A percentile compares a stretch with the other conserved stretches of the same genome.
Evolutionary conservation across 2,888 invertebrate genomes (phyloP).

Genomic region (Phortica magna): DNA sequence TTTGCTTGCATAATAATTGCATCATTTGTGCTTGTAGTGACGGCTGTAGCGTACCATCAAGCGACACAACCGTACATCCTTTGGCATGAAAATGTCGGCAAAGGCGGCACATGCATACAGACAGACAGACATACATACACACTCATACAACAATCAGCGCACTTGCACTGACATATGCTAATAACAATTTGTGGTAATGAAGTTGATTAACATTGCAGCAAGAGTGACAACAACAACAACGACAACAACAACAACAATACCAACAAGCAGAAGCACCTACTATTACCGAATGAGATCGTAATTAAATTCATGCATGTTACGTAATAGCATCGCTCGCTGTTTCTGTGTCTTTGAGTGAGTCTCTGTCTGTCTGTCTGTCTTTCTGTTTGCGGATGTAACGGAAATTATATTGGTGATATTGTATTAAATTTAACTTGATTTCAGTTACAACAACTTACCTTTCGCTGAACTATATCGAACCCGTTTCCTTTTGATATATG

Average conservation of each 20-base stretch:
- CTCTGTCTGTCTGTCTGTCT: background rate
- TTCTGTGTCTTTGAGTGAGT: background rate
- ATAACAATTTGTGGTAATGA: conserved; percentile 73
- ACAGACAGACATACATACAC: background rate
- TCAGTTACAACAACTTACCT: background rate
- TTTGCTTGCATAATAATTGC: conserved; percentile 57
- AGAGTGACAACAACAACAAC: conserved; percentile 67
- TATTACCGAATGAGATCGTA: conserved; percentile 46
- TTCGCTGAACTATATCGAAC: background rate
- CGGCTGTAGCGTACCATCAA: conserved; percentile 32
- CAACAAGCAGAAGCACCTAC: background rate
- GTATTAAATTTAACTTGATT: background rate
- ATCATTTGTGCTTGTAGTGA: conserved; percentile 62
- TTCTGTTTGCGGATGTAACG: conserved; percentile 22
- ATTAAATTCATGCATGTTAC: conserved; percentile 69
- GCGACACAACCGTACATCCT: background rate
- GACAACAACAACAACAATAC: conserved; percentile 38
- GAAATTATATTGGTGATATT: conserved; percentile 26
- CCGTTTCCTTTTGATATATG: conserved; percentile 1
- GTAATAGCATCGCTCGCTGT: conserved; percentile 47
- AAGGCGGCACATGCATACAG: background rate
- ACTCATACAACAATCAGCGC: conserved; percentile 4
- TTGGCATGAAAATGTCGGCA: background rate
- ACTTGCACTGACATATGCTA: conserved; percentile 66
- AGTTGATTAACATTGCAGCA: conserved; percentile 71